These are phyloP conservation scores for Addax nasomaculatus DNA, from an alignment of 2,113 vertebrate species.

Conservation along the genomic window DNA sequence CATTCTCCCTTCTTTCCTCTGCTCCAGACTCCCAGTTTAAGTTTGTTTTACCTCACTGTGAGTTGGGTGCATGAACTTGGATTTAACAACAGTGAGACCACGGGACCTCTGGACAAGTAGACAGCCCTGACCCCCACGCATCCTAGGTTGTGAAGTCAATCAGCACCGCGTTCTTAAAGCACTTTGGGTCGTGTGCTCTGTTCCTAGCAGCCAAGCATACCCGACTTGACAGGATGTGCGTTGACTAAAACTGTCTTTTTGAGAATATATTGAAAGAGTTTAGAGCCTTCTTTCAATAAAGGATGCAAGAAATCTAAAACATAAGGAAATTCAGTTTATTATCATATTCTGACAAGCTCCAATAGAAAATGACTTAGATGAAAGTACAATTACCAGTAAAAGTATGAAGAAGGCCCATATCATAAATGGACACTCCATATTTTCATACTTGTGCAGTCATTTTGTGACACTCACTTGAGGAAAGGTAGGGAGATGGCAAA, in stretches of 20 bases:
- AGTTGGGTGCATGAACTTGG: background rate
- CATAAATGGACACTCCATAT: background rate
- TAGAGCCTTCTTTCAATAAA: constrained; percentile 13
- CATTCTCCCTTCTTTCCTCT: background rate
- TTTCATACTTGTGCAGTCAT: background rate
- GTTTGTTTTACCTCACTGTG: background rate
- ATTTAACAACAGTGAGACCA: background rate
- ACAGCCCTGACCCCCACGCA: accelerated
- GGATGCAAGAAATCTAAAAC: constrained; percentile 17
- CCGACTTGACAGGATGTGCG: background rate
- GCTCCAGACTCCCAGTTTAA: background rate
- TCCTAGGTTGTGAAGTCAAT: no score
- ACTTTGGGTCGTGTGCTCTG: background rate
- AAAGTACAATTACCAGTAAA: background rate
- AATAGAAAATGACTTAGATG: background rate
- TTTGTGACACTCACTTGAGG: background rate
- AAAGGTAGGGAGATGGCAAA: background rate
- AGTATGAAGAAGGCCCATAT: background rate
- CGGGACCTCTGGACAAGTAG: accelerated
- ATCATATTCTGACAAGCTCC: background rate
- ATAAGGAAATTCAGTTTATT: background rate
- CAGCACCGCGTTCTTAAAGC: background rate
- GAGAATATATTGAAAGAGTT: background rate
- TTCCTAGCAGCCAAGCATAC: background rate
- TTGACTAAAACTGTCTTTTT: background rate